These are phyloP conservation scores for Tapirus indicus DNA, from an alignment of 2,797 vertebrate species.

Conservation along the genomic window DNA sequence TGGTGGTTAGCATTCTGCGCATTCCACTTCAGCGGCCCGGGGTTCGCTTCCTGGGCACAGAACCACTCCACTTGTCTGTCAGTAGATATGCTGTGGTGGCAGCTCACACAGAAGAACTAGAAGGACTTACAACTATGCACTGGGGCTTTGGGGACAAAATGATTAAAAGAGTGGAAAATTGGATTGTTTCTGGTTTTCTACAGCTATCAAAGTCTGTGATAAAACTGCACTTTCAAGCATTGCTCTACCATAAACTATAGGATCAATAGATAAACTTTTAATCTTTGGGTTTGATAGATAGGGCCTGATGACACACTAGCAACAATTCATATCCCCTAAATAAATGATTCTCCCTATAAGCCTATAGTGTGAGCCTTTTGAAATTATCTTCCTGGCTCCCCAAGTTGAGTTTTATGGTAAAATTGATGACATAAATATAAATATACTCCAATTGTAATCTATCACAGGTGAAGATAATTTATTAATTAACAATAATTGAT, in stretches of 20 bases:
- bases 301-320: not conserved
- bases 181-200: not conserved
- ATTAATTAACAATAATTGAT: conserved; percentile 54
- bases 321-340: not conserved
- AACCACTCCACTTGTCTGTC: too few relatives aligned
- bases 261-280: not conserved
- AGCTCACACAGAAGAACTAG: too few relatives aligned
- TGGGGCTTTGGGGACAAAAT: too few relatives aligned
- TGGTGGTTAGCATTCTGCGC: too few relatives aligned
- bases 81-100: too few relatives aligned
- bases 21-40: too few relatives aligned
- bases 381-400: not conserved
- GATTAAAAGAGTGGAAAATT: not conserved
- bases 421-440: conserved; percentile 41
- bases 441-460: not conserved
- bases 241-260: not conserved
- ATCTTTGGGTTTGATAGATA: not conserved
- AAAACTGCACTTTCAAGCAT: not conserved
- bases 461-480: conserved; percentile 13
- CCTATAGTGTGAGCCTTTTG: not conserved
- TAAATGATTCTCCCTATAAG: not conserved
- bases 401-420: not conserved
- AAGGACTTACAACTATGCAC: too few relatives aligned
- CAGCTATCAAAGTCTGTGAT: not conserved
- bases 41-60: too few relatives aligned